These are phyloP conservation scores for Eupelmus urozonus DNA, from an alignment of 2,888 invertebrate species.

Conservation along the genomic window DNA sequence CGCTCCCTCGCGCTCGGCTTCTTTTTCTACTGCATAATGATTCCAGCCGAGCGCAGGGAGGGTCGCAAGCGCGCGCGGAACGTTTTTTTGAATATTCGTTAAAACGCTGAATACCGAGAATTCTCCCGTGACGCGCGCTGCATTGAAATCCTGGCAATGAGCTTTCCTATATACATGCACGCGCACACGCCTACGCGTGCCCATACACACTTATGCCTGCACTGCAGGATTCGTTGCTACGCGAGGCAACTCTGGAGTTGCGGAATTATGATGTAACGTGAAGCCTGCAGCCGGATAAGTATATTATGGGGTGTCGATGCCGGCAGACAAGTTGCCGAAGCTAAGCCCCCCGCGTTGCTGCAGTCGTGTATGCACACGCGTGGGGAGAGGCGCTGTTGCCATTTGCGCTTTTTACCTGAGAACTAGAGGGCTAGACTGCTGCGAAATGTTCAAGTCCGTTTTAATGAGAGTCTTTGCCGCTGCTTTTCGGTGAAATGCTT, in stretches of 20 bases:
- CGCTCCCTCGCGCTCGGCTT: constrained; percentile 24
- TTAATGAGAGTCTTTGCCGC: too few relatives aligned
- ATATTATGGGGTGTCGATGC: not conserved
- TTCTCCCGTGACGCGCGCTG: constrained; percentile 57
- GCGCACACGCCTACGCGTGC: not conserved
- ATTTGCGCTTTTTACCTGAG: too few relatives aligned
- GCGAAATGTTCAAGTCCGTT: too few relatives aligned
- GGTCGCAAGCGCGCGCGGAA: constrained; percentile 9
- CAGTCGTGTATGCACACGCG: too few relatives aligned
- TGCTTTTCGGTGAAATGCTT: too few relatives aligned
- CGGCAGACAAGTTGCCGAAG: too few relatives aligned
- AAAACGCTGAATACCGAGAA: constrained; percentile 58
- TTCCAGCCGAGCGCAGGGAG: constrained; percentile 10
- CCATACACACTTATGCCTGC: not conserved
- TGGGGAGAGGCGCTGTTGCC: too few relatives aligned
- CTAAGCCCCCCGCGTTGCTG: too few relatives aligned
- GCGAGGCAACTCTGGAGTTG: too few relatives aligned
- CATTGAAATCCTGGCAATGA: constrained; percentile 61
- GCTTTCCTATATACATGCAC: constrained; percentile 28
- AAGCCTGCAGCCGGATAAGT: not conserved
- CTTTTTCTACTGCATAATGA: constrained; percentile 61
- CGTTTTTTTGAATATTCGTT: constrained; percentile 58
- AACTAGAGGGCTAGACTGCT: too few relatives aligned
- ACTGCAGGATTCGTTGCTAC: constrained; percentile 22
- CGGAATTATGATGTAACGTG: constrained; percentile 1